These are phyloP conservation scores for Anthrax anthrax DNA, from an alignment of 2,888 invertebrate genomes.

Conservation along the genomic window DNA sequence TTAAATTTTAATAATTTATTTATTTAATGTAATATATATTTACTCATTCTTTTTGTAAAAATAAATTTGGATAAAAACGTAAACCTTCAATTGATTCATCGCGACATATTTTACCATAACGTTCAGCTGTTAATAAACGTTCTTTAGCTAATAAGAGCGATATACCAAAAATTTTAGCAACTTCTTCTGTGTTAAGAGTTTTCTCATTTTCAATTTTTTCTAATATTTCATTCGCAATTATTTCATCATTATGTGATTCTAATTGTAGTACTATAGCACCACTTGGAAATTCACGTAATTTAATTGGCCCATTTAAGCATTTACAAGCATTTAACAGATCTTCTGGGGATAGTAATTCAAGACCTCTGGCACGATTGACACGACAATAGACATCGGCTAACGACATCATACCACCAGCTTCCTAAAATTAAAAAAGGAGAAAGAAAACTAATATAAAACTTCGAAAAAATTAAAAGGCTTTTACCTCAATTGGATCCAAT, in stretches of 20 bases:
- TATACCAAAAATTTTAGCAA: conserved; percentile 69
- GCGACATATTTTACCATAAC: conserved; percentile 71
- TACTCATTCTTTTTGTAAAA: conserved; percentile 35
- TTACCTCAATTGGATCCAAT: conserved; percentile 62
- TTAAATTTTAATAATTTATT: too few relatives aligned
- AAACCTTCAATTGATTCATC: conserved; percentile 94
- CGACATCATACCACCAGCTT: conserved; percentile 92
- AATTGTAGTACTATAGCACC: conserved; percentile 92
- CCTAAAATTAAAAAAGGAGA: conserved; percentile 35
- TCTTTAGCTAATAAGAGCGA: conserved; percentile 85
- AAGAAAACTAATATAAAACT: not conserved
- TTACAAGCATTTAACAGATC: conserved; percentile 87
- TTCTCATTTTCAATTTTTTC: conserved; percentile 49
- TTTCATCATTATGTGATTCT: conserved; percentile 55
- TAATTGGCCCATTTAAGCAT: conserved; percentile 50
- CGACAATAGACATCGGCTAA: conserved; percentile 94
- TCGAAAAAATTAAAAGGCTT: not conserved
- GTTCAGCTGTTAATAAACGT: conserved; percentile 74
- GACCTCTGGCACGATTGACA: conserved; percentile 88
- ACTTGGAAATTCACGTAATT: conserved; percentile 73
- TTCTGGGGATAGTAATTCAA: conserved; percentile 92
- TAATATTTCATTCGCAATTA: conserved; percentile 50
- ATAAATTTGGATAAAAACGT: conserved; percentile 83
- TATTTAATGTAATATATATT: too few relatives aligned
- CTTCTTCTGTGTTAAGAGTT: conserved; percentile 70